Evolutionary conservation across 2,113 vertebrate genomes (phyloP).

Genomic region (Colossoma macropomum): DNA sequence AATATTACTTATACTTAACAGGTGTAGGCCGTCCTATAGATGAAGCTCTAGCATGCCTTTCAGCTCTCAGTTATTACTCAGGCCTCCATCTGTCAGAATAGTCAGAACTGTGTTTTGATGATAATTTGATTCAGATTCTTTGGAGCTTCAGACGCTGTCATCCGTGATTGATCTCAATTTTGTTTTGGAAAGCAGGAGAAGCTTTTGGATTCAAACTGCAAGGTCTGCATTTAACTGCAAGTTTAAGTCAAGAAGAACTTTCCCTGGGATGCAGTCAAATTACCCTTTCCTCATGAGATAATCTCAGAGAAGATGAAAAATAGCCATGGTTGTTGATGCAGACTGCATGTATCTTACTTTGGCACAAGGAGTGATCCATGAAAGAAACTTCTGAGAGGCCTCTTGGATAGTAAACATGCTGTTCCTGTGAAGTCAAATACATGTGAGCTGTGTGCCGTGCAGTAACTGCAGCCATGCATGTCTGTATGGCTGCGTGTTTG

Average conservation of each 20-base stretch:
- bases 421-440: background rate
- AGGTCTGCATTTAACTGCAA: background rate
- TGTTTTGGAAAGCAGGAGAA: background rate
- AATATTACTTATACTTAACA: background rate
- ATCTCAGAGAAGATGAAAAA: conserved; percentile 6
- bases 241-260: conserved; percentile 5
- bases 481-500: background rate
- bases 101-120: background rate
- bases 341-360: background rate
- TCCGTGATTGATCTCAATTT: background rate
- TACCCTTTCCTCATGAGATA: background rate
- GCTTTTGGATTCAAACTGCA: background rate
- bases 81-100: background rate
- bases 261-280: conserved; percentile 12
- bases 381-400: background rate
- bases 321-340: background rate
- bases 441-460: background rate
- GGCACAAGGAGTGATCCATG: background rate
- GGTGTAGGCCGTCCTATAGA: background rate
- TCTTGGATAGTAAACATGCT: background rate
- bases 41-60: background rate
- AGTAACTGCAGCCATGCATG: background rate
- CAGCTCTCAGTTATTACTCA: background rate
- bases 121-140: conserved; percentile 6
- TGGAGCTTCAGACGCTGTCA: background rate